A percentile compares a stretch with the other conserved stretches of the same genome.
These are phyloP conservation scores for Lycodopsis pacificus DNA, from an alignment of 2,797 vertebrate genomes.

Conservation along the genomic window DNA sequence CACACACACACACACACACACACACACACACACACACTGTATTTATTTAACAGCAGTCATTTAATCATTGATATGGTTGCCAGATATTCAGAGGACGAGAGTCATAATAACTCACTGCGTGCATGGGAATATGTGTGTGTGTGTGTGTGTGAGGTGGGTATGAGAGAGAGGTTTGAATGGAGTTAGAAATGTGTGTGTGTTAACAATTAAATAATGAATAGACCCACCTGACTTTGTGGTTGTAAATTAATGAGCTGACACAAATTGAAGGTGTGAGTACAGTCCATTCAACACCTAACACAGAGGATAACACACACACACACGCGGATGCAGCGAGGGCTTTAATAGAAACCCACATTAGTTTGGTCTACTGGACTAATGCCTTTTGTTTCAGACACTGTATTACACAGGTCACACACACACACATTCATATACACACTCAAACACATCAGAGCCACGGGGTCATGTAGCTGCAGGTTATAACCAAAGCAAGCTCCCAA, in stretches of 20 bases:
- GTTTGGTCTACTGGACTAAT: slow-evolving; percentile 64
- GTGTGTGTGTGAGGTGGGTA: neutral
- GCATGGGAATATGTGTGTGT: neutral
- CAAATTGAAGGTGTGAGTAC: slow-evolving; percentile 51
- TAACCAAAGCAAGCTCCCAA: slow-evolving; percentile 40
- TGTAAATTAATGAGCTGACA: slow-evolving; percentile 63
- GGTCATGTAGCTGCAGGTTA: slow-evolving; percentile 50
- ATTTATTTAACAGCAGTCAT: slow-evolving; percentile 28
- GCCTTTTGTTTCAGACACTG: slow-evolving; percentile 50
- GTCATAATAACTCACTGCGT: slow-evolving; percentile 17
- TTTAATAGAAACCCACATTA: slow-evolving; percentile 70
- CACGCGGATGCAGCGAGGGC: slow-evolving; percentile 4
- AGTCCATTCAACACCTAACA: slow-evolving; percentile 36
- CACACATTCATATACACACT: slow-evolving; percentile 6
- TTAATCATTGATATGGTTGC: slow-evolving; percentile 31
- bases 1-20: neutral
- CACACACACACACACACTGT: slow-evolving; percentile 7
- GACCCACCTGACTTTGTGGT: slow-evolving; percentile 33
- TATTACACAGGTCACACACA: slow-evolving; percentile 43
- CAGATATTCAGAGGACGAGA: slow-evolving; percentile 14
- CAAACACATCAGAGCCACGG: slow-evolving; percentile 16
- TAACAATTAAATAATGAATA: slow-evolving; percentile 33
- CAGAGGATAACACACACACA: slow-evolving; percentile 23
- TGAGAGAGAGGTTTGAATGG: neutral
- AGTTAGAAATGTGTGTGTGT: neutral